Base-by-base conservation (phyloP, 2,797 vertebrate genomes). In the Malacoctenus gilli region DNA sequence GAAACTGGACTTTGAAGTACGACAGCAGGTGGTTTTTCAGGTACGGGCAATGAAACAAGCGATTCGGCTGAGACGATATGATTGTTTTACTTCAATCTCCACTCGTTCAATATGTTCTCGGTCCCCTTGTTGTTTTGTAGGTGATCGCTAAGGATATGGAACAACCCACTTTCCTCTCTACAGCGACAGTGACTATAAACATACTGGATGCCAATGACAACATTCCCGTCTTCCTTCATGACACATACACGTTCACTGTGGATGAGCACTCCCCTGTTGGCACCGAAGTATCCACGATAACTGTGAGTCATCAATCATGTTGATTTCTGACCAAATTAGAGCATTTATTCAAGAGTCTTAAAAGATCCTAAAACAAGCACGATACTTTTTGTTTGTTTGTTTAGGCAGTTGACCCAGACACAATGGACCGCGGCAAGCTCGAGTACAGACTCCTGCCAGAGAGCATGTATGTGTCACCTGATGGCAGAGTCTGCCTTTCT, bases 121-220 rank as follows among this genome's bases (percentile, higher is more conserved):
- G 8, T 59, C 1, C 11, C 41, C 54, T 3, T 69, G 19, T 56
- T 11, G 8, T 18, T 19, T 38, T 68, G 8, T 61, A 99, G 97
- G 89, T 98, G 16, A 59, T 95, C 52, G 96, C 95, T 51, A 84
- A 40, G 28, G 96, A 99, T 84, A 72, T 8, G 0, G 54, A 57
- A 0, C 16, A 81, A 0, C 0, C 12, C 1, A 2, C 0, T 13
- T 89, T 88, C 77, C 79, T 42, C 18, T 91, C 94, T 4, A 79
- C 32, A 0, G 95, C 95, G 16, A 90, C 47, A 0, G 93, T 98
- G 63, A 95, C 90, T 44, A 94, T 99, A 37, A 10, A 63, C 3
- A 84, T 99, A 59, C 81, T 52, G 4, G 95, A 98, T 52, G 65
- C 28, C 23, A 99, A 99, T 0, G 96, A 99, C 86, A 93, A 97